A percentile compares a stretch with the other conserved stretches of the same genome.
Evolutionary conservation across 2,888 invertebrate genomes (phyloP).

Genomic region (Ferdinandea cuprea): DNA sequence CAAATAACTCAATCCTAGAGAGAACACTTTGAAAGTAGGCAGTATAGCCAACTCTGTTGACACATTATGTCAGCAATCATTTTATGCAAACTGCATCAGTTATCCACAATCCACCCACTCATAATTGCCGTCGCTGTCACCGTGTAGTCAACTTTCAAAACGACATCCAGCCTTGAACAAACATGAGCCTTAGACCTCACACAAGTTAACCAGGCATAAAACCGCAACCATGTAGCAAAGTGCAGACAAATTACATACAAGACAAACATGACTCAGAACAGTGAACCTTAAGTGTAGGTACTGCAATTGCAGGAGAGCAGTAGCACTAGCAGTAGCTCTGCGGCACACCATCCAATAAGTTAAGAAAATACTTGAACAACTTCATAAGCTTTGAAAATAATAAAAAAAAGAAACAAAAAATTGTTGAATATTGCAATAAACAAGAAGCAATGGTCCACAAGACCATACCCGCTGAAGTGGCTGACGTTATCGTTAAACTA

Average conservation of each 20-base stretch:
- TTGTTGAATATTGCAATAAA: conserved; percentile 20
- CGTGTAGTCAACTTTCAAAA: conserved; percentile 64
- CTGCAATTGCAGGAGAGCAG: conserved; percentile 22
- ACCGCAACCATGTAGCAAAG: conserved; percentile 5
- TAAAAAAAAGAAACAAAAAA: conserved; percentile 20
- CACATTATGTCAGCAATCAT: conserved; percentile 43
- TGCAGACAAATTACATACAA: conserved; percentile 45
- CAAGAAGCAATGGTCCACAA: conserved; percentile 50
- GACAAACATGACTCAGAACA: conserved; percentile 55
- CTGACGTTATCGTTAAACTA: conserved; percentile 58
- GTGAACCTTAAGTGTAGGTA: background rate
- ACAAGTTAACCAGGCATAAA: conserved; percentile 11
- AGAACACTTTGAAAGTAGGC: background rate
- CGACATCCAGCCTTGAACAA: conserved; percentile 52
- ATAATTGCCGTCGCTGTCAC: conserved; percentile 54
- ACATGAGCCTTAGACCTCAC: conserved; percentile 34
- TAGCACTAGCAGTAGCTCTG: conserved; percentile 7
- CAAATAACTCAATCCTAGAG: conserved; percentile 15
- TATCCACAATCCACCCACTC: conserved; percentile 72
- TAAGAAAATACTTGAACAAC: conserved; percentile 54
- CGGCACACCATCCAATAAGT: conserved; percentile 19
- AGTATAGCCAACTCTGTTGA: background rate
- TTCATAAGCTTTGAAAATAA: conserved; percentile 5
- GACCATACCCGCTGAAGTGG: conserved; percentile 18
- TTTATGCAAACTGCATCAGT: conserved; percentile 44